Base-by-base conservation (phyloP, 2,888 invertebrate genomes). In the Sarcophaga rosellei region DNA sequence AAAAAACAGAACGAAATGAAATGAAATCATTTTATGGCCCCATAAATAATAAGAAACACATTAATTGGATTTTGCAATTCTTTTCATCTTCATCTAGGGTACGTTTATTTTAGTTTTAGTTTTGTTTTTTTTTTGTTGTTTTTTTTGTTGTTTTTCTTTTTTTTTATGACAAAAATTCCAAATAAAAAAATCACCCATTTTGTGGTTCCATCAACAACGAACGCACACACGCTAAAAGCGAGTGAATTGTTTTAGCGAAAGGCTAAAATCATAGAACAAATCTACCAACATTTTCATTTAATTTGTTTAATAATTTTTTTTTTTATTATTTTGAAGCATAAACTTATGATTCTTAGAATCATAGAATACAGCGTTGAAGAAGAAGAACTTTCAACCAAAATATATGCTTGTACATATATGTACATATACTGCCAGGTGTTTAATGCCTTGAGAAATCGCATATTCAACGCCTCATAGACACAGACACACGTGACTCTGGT, bases 41-140 rank as follows among this genome's bases (percentile, higher is more conserved):
- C 81, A 69, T 81, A 81, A 81, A 81, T 76, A 70, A 81, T 63
- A 35, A 61, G 68, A 81, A 12, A 68, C 66, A 62, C 68, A 74
- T 69, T 62, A 75, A 81, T 59, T 80, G 59, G 10, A 44, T 63
- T 62, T 11, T 44, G 75, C 44, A 23, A 76, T 76, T 81, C 69
- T 57, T 70, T 76, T 81, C 23, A 76, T 81, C 63, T 81, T 17
- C 12, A 25, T 12, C 53, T 53, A 15, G 53, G 17, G 35, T 1
- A 35, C 35, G 10, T 35, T 35, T 35, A 35, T 35, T 35, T 35
- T 35, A 35, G 35, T 35, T 35, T 35, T 35, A 35, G 35, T 35
- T 35, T 35, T 8, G 8, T 17, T 15, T 53, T 53, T 15, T 53
- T 3, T 15, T 53, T 15, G 53, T 53, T 53, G 10, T 35, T 17